phyloP scores from a whole-genome alignment of 2,113 vertebrate genomes.

The Sclerurus mexicanus region DNA sequence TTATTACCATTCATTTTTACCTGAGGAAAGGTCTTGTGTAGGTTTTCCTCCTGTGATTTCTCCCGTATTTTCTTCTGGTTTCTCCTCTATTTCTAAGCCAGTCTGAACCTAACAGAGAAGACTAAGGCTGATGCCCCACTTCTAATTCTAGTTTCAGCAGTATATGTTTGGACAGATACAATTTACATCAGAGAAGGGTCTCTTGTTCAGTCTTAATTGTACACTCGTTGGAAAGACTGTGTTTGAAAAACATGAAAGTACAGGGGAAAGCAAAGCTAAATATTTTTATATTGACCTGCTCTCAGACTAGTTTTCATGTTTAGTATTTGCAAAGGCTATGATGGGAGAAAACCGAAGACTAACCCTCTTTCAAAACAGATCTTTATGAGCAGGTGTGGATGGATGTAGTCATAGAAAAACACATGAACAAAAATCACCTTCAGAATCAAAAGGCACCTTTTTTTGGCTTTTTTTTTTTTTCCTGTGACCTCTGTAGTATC shows the following conservation, averaged over 20 bases:
- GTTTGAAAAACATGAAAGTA: background rate
- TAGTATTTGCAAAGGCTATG: background rate
- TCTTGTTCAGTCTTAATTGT: background rate
- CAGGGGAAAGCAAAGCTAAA: background rate
- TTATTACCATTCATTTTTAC: background rate
- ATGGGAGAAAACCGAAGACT: background rate
- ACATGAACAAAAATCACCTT: background rate
- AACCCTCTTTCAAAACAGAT: background rate
- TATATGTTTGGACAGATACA: accelerated
- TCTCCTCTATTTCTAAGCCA: background rate
- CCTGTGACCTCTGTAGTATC: background rate
- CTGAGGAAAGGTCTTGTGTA: accelerated
- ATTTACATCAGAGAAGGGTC: background rate
- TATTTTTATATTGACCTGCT: background rate
- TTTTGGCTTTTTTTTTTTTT: background rate
- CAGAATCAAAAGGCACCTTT: background rate
- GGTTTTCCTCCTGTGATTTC: background rate
- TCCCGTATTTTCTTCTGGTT: background rate
- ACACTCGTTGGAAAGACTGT: background rate
- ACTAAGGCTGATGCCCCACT: background rate
- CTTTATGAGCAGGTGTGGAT: background rate
- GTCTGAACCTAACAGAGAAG: background rate
- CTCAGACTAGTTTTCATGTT: background rate
- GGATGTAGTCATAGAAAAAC: background rate
- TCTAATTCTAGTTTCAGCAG: background rate